These are phyloP conservation scores for Eurystomus gularis DNA, from an alignment of 2,113 vertebrate genomes.

Conservation along the genomic window DNA sequence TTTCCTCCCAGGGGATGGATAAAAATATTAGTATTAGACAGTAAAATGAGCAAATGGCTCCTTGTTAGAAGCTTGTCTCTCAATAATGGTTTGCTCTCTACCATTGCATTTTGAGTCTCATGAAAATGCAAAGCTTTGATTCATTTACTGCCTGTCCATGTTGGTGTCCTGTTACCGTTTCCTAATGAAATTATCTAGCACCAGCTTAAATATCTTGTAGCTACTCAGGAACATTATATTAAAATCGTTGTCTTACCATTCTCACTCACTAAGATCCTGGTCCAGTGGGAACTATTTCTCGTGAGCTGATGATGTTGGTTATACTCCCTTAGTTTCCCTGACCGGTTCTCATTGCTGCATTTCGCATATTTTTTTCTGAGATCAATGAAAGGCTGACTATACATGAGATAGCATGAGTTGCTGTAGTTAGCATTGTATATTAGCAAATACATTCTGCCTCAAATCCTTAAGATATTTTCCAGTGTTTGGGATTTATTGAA, in stretches of 20 bases:
- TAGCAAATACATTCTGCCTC: not conserved
- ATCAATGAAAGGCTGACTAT: not conserved
- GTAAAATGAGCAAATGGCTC: not conserved
- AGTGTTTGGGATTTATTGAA: not conserved
- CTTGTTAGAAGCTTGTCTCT: not conserved
- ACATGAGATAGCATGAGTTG: not conserved
- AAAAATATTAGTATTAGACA: not conserved
- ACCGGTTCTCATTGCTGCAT: not conserved
- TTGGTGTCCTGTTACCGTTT: not conserved
- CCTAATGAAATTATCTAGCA: not conserved
- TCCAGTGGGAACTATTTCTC: not conserved
- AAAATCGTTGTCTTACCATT: not conserved
- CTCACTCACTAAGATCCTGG: not conserved
- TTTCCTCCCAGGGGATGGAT: not conserved
- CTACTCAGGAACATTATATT: not conserved
- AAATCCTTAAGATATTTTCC: not conserved
- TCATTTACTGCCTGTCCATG: not conserved
- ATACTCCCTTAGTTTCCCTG: not conserved
- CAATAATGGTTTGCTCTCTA: not conserved
- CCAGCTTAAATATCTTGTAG: not conserved
- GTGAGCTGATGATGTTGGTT: not conserved
- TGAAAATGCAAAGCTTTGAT: not conserved
- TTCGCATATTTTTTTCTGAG: not conserved
- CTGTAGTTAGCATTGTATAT: not conserved
- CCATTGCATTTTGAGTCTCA: not conserved